Evolutionary conservation across 2,797 vertebrate species (phyloP).

Genomic region (Poeciliopsis turneri): DNA sequence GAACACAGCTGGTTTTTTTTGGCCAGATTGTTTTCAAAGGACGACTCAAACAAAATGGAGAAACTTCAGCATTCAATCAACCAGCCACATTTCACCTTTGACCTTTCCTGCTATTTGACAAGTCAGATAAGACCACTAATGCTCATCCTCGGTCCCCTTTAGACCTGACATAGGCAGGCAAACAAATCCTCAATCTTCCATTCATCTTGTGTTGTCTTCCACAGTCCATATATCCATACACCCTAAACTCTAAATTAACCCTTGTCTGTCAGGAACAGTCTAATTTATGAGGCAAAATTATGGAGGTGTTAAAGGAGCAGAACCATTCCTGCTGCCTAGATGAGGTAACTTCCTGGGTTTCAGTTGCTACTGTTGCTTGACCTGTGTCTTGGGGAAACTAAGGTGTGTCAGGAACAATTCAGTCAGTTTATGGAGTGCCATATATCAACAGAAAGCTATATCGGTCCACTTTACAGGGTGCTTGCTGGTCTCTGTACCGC

Average conservation of each 20-base stretch:
- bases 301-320: constrained; percentile 52
- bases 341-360: neutral
- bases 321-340: constrained; percentile 55
- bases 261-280: constrained; percentile 17
- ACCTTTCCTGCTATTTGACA: neutral
- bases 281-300: constrained; percentile 62
- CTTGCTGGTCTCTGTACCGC: neutral
- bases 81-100: neutral
- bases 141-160: neutral
- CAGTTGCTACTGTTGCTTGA: neutral
- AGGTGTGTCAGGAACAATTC: neutral
- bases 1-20: neutral
- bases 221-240: neutral
- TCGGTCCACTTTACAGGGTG: neutral
- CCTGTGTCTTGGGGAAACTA: neutral
- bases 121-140: neutral
- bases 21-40: neutral
- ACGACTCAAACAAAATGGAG: neutral
- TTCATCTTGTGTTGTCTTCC: neutral
- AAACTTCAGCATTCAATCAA: neutral
- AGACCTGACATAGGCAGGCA: neutral
- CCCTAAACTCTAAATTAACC: constrained; percentile 18
- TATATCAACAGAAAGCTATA: neutral
- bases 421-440: neutral
- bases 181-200: neutral